A percentile compares a stretch with the other conserved stretches of the same genome.
These are phyloP conservation scores for Epizoanthus ramosus DNA, from an alignment of 92 coral and sea anemone genomes.

Conservation along the genomic window DNA sequence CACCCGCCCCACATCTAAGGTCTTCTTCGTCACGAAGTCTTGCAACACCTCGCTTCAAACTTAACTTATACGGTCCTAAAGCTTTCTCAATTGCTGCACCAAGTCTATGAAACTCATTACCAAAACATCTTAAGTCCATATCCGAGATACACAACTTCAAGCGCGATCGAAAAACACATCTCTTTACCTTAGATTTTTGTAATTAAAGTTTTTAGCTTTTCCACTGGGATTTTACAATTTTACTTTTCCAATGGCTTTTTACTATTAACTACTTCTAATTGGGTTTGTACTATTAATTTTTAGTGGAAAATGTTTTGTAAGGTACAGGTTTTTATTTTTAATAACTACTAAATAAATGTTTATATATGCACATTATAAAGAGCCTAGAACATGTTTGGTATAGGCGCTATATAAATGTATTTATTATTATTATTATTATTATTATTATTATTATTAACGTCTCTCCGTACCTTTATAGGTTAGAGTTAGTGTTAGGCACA, in stretches of 20 bases:
- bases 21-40: slow-evolving; percentile 17
- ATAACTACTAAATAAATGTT: slow-evolving; percentile 15
- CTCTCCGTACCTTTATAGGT: too few species aligned
- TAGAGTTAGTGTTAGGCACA: too few species aligned
- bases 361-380: background rate
- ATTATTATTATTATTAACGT: too few species aligned
- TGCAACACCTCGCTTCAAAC: slow-evolving; percentile 6
- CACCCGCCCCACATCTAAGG: slow-evolving; percentile 12
- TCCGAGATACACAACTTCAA: too few species aligned
- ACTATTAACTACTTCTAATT: slow-evolving; percentile 3
- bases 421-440: too few species aligned
- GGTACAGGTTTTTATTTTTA: too few species aligned
- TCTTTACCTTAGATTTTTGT: slow-evolving; percentile 11
- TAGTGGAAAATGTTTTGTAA: slow-evolving; percentile 9
- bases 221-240: background rate
- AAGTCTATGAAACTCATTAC: too few species aligned
- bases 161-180: slow-evolving; percentile 13
- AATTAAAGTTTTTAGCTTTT: too few species aligned
- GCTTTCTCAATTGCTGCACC: too few species aligned
- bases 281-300: slow-evolving; percentile 7
- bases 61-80: slow-evolving; percentile 3
- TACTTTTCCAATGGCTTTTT: slow-evolving; percentile 9
- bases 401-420: too few species aligned
- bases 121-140: too few species aligned
- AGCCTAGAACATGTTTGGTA: too few species aligned